Percentiles rank a stretch among this genome's conserved stretches.
phyloP scores from a whole-genome alignment of 1,140 invertebrate genomes.

The Plodia interpunctella region DNA sequence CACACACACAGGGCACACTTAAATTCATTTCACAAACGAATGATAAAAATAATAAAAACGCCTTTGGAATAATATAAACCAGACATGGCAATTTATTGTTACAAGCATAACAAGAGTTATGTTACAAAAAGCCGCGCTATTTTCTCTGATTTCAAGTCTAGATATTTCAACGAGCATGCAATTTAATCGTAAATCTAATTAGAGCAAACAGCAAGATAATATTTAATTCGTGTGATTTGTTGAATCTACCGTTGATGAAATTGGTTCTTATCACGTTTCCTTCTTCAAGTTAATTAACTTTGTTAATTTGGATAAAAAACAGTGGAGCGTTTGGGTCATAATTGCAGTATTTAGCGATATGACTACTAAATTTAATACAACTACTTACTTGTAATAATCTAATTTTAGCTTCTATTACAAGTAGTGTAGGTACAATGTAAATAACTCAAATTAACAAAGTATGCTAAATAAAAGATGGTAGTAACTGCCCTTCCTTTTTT shows the following conservation, averaged over 20 bases:
- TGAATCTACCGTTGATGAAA: background rate
- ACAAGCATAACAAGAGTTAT: background rate
- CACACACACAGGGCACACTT: background rate
- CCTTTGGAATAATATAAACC: background rate
- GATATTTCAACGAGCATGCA: slow-evolving; percentile 1
- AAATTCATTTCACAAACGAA: too few relatives aligned
- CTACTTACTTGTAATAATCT: too few relatives aligned
- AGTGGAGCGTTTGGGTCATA: too few relatives aligned
- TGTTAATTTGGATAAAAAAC: too few relatives aligned
- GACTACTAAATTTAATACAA: too few relatives aligned
- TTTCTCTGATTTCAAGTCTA: background rate
- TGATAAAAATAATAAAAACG: background rate
- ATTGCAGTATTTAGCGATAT: too few relatives aligned
- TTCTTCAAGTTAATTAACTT: background rate
- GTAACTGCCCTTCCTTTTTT: too few relatives aligned
- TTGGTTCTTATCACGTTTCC: background rate
- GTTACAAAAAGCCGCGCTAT: background rate
- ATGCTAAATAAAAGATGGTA: too few relatives aligned
- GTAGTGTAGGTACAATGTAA: too few relatives aligned
- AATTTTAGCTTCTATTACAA: too few relatives aligned
- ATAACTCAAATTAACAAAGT: too few relatives aligned
- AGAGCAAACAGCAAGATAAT: background rate
- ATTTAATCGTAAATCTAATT: background rate
- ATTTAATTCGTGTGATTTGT: background rate
- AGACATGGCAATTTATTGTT: background rate